Conservation (phyloP, 2,888 invertebrate genomes). For the Tromatobia lineatoria region DNA sequence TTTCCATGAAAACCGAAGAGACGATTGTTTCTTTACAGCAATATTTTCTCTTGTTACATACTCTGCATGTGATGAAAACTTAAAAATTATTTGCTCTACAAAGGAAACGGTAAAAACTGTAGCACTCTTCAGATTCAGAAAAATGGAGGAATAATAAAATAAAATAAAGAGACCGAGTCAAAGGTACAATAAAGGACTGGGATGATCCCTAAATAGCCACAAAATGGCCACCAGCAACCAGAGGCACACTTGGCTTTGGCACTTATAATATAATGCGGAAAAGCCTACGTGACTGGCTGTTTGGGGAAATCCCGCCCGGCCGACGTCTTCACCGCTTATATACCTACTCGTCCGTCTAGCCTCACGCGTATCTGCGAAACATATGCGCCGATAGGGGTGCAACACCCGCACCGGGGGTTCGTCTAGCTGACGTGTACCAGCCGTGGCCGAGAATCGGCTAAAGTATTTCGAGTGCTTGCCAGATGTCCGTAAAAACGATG, state of each 20-base stretch:
- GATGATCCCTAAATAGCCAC: constrained; percentile 21
- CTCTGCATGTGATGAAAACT: too few relatives aligned
- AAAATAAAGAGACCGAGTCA: neutral
- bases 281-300: constrained; percentile 53
- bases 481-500: constrained; percentile 75
- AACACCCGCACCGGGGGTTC: constrained; percentile 47
- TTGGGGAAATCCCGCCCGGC: constrained; percentile 60
- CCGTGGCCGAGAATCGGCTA: constrained; percentile 24
- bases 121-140: too few relatives aligned
- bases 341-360: constrained; percentile 49
- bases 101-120: too few relatives aligned
- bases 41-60: too few relatives aligned
- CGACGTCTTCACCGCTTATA: constrained; percentile 14
- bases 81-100: too few relatives aligned
- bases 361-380: constrained; percentile 79
- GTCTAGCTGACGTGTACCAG: constrained; percentile 15
- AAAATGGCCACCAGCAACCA: constrained; percentile 30
- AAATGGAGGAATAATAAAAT: too few relatives aligned
- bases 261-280: constrained; percentile 56
- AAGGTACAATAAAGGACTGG: neutral
- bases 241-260: constrained; percentile 53
- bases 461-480: constrained; percentile 76
- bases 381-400: constrained; percentile 82
- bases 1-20: too few relatives aligned
- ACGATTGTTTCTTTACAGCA: too few relatives aligned